These are phyloP conservation scores for Melikaiella ostensackeni DNA, from an alignment of 2,888 invertebrate genomes.

Conservation along the genomic window DNA sequence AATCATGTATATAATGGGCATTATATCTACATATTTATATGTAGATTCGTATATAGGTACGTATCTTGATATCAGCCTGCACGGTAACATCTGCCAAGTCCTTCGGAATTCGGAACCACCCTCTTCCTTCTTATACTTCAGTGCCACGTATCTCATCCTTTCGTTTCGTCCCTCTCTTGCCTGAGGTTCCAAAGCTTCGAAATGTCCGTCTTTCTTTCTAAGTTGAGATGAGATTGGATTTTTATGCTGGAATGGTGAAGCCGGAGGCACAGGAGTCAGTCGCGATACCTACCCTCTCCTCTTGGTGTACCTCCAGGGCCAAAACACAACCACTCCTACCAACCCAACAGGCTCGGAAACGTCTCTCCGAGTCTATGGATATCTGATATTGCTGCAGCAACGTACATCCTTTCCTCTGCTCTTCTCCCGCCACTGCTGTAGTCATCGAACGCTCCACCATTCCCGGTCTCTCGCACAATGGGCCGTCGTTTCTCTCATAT, in stretches of 20 bases:
- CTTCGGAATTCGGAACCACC: slow-evolving; percentile 38
- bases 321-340: slow-evolving; percentile 44
- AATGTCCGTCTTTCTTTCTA: slow-evolving; percentile 42
- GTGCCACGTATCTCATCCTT: slow-evolving; percentile 45
- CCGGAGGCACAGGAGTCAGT: slow-evolving; percentile 54
- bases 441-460: slow-evolving; percentile 52
- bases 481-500: slow-evolving; percentile 61
- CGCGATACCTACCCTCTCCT: slow-evolving; percentile 44
- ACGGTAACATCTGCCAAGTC: slow-evolving; percentile 55
- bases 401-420: slow-evolving; percentile 39
- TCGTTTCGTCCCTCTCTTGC: slow-evolving; percentile 41
- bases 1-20: neutral
- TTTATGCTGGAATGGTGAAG: slow-evolving; percentile 60
- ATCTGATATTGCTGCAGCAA: slow-evolving; percentile 48
- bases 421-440: slow-evolving; percentile 39
- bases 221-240: slow-evolving; percentile 64
- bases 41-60: neutral
- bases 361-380: slow-evolving; percentile 31
- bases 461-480: slow-evolving; percentile 56
- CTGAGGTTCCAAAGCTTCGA: slow-evolving; percentile 11
- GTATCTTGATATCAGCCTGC: slow-evolving; percentile 17
- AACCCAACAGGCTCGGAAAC: slow-evolving; percentile 39
- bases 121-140: slow-evolving; percentile 42
- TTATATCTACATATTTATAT: neutral
- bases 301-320: slow-evolving; percentile 48